Conservation (phyloP, 2,113 vertebrate species). For the Gobius niger region DNA sequence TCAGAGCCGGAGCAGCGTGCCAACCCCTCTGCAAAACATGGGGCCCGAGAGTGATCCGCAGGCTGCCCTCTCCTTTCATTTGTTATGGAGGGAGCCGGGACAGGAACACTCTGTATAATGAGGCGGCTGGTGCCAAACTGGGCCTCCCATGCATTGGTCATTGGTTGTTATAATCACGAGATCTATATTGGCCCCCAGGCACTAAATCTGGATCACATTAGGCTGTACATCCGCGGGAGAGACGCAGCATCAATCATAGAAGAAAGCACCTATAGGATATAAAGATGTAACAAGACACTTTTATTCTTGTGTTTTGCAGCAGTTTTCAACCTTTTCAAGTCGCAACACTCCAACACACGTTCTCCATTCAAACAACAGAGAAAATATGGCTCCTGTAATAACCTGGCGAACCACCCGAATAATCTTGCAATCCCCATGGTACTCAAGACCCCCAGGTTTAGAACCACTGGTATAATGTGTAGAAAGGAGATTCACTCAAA, state of each 20-base stretch:
- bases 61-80: conserved; percentile 60
- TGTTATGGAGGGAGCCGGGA: conserved; percentile 50
- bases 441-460: no score
- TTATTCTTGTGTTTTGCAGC: no score
- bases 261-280: no score
- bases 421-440: no score
- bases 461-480: no score
- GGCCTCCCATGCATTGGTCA: conserved; percentile 71
- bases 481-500: no score
- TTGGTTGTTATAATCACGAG: conserved; percentile 69
- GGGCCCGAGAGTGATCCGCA: conserved; percentile 44
- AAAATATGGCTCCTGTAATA: no score
- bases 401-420: no score
- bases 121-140: conserved; percentile 49
- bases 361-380: no score
- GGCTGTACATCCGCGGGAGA: conserved; percentile 32
- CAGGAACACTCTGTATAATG: conserved; percentile 30
- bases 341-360: no score
- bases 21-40: conserved; percentile 56
- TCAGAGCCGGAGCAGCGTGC: conserved; percentile 50
- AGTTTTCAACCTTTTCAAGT: no score
- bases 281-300: no score
- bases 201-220: conserved; percentile 68
- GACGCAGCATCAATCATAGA: conserved; percentile 29
- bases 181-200: conserved; percentile 64